These are phyloP conservation scores for Columba livia DNA, from an alignment of 2,113 vertebrate species.

Conservation along the genomic window DNA sequence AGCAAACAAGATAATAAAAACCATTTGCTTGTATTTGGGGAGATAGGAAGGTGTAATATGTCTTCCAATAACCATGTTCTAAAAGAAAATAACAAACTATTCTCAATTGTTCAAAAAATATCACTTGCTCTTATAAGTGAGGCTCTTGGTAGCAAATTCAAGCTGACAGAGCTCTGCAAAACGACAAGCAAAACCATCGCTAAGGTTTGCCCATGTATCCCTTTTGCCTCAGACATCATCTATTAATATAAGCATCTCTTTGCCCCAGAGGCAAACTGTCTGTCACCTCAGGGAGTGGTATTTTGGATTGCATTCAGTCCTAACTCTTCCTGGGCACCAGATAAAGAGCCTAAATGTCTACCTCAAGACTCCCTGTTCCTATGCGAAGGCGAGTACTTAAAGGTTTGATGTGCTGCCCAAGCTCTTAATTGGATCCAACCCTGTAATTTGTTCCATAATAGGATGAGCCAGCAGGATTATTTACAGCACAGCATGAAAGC, in stretches of 20 bases:
- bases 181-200: background rate
- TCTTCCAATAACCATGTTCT: background rate
- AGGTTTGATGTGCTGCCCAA: background rate
- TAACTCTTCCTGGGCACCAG: background rate
- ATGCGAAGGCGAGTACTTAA: background rate
- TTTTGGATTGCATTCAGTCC: background rate
- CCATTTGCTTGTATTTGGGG: background rate
- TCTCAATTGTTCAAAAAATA: background rate
- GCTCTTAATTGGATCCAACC: background rate
- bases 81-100: background rate
- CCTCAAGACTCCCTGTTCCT: background rate
- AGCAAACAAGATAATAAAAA: background rate
- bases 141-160: background rate
- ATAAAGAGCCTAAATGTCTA: background rate
- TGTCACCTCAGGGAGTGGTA: background rate
- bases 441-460: background rate
- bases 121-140: background rate
- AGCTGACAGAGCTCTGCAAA: background rate
- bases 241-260: background rate
- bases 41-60: background rate
- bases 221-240: background rate
- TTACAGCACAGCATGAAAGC: slow-evolving; percentile 34
- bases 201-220: background rate
- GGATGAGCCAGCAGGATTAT: slow-evolving; percentile 41
- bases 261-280: background rate